phyloP scores from a whole-genome alignment of 2,888 invertebrate species.

The Rhagium mordax region DNA sequence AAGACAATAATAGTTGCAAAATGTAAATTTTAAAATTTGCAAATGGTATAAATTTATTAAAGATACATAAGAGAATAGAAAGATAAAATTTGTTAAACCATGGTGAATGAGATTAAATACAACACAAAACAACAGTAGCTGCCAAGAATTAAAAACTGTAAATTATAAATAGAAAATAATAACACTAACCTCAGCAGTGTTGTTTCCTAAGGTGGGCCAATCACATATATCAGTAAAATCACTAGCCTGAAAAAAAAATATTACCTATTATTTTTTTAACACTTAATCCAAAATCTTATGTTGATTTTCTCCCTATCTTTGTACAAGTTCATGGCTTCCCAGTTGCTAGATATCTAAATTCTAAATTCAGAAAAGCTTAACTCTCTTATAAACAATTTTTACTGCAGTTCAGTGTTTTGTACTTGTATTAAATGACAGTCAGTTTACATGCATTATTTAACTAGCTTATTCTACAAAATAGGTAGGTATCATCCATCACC shows the following conservation, averaged over 20 bases:
- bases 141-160: constrained; percentile 36
- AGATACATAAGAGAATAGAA: neutral
- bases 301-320: neutral
- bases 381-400: no score
- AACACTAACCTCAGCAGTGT: constrained; percentile 71
- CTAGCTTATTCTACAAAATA: neutral
- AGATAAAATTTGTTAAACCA: neutral
- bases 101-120: neutral
- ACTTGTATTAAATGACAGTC: neutral
- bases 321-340: neutral
- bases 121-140: constrained; percentile 9
- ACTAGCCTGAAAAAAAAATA: constrained; percentile 78
- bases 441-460: neutral
- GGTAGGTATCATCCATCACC: neutral
- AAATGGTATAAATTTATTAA: neutral
- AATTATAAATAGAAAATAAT: constrained; percentile 32
- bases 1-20: no score
- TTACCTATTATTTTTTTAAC: neutral
- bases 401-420: neutral
- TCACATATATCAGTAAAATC: constrained; percentile 90
- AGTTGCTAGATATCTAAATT: neutral
- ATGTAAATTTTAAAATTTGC: neutral
- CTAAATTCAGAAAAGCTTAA: no score
- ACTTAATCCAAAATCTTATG: neutral
- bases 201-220: constrained; percentile 91